These are phyloP conservation scores for Pogonognathellus flavescens DNA, from an alignment of 1,140 invertebrate species.

Conservation along the genomic window DNA sequence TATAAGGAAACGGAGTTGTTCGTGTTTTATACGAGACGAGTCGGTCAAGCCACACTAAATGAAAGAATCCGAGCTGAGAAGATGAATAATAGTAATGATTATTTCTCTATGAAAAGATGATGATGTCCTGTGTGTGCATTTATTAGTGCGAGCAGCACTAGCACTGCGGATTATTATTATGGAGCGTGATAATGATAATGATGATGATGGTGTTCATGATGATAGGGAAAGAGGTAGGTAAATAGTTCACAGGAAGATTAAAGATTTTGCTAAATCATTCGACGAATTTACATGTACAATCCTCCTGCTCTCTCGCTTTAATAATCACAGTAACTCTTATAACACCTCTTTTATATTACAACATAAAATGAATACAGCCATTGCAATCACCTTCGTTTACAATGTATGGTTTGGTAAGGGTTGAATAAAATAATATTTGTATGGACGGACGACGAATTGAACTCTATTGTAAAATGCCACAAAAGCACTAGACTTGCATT, in stretches of 20 bases:
- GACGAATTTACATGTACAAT: background rate
- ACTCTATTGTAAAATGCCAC: conserved; percentile 28
- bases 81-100: conserved; percentile 33
- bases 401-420: background rate
- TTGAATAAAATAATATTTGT: background rate
- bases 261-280: conserved; percentile 36
- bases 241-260: conserved; percentile 47
- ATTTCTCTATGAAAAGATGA: conserved; percentile 1
- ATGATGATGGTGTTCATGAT: conserved; percentile 44
- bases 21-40: too few relatives aligned
- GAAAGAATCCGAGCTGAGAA: background rate
- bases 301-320: too few relatives aligned
- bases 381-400: background rate
- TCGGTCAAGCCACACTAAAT: too few relatives aligned
- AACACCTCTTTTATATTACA: too few relatives aligned
- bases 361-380: too few relatives aligned
- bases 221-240: conserved; percentile 26
- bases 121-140: conserved; percentile 18
- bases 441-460: background rate
- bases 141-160: conserved; percentile 11
- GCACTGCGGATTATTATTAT: conserved; percentile 18
- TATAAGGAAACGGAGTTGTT: too few relatives aligned
- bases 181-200: conserved; percentile 15
- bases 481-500: conserved; percentile 21
- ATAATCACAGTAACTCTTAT: too few relatives aligned